Evolutionary conservation across 30 jellyfish, hydroid and myxozoan species (phyloP), one percentile per base, ranked within the genome.

Genomic region (Aurelia sp.): DNA sequence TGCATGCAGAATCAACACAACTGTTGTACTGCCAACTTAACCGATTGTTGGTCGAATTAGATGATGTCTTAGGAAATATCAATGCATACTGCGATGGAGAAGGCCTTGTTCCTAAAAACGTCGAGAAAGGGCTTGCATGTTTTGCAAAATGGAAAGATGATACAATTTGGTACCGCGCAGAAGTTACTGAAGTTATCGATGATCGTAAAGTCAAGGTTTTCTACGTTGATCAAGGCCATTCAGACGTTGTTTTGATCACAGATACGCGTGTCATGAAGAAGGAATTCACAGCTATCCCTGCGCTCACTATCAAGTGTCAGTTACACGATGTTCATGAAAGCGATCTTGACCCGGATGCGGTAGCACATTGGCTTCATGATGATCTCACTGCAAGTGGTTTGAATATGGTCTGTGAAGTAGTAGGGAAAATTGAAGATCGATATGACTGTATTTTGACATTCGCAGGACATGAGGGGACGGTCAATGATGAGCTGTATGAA

Each of bases 141-240:
- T 62, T 71, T 27, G 92, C 86, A 44, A 35, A 41, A 30, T 83
- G 17, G 50, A 7, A 17, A 0, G 71, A 44, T 8, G 85, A 66
- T 52, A 51, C 52, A 9, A 33, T 2, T 21, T 86, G 95, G 95
- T 86, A 66, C 30, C 86, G 95, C 18, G 95, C 70, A 4, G 78
- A 69, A 37, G 68, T 76, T 6, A 51, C 19, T 13, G 74, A 50
- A 15, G 63, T 47, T 20, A 47, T 21, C 27, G 60, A 51, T 21
- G 33, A n/a, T n/a, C 69, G 69, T 13, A 16, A 30, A 4, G 74
- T 78, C n/a, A 57, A 63, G 16, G 98, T 92, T 33, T 73, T 30
- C 16, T 92, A 79, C 83, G 86, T 87, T 51, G 98, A 92, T 75
- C 79, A 41, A 44, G 98, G 97, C 1, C 82, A 86, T 58, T 44